A percentile compares a stretch with the other conserved stretches of the same genome.
phyloP scores from a whole-genome alignment of 2,113 vertebrate species.

The Dasyprocta punctata region DNA sequence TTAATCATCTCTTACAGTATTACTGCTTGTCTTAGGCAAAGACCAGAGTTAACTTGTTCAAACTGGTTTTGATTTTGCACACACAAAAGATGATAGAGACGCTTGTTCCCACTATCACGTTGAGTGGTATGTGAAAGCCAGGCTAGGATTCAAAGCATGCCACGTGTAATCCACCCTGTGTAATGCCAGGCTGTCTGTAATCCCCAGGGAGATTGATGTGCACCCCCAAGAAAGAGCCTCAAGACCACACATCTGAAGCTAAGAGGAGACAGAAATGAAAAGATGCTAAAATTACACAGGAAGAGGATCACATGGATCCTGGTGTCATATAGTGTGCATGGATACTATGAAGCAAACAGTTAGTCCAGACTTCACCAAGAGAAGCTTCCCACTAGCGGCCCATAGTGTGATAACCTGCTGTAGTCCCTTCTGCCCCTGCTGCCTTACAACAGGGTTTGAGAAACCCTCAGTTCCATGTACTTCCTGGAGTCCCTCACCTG shows the following conservation, averaged over 20 bases:
- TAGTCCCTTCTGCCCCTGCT: fast-evolving
- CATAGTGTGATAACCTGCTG: neutral
- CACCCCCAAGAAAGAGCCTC: neutral
- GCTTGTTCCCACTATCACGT: neutral
- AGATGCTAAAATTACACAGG: neutral
- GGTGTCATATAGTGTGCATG: neutral
- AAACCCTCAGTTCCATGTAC: neutral
- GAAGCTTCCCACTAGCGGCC: neutral
- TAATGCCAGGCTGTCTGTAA: neutral
- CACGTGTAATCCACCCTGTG: neutral
- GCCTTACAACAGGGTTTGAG: neutral
- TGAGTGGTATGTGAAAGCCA: neutral
- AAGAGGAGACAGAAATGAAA: slow-evolving; percentile 21
- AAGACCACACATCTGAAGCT: neutral
- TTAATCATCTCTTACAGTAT: neutral
- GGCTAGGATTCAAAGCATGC: neutral
- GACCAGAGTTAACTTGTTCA: neutral
- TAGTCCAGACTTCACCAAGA: neutral
- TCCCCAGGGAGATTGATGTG: neutral
- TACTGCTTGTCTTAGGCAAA: neutral
- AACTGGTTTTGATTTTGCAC: slow-evolving; percentile 30
- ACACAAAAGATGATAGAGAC: neutral
- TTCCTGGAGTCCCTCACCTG: slow-evolving; percentile 28
- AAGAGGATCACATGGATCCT: neutral
- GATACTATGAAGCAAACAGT: neutral